A percentile compares a stretch with the other conserved stretches of the same genome.
Conservation (phyloP, 1,140 invertebrate species). For the Triops cancriformis region DNA sequence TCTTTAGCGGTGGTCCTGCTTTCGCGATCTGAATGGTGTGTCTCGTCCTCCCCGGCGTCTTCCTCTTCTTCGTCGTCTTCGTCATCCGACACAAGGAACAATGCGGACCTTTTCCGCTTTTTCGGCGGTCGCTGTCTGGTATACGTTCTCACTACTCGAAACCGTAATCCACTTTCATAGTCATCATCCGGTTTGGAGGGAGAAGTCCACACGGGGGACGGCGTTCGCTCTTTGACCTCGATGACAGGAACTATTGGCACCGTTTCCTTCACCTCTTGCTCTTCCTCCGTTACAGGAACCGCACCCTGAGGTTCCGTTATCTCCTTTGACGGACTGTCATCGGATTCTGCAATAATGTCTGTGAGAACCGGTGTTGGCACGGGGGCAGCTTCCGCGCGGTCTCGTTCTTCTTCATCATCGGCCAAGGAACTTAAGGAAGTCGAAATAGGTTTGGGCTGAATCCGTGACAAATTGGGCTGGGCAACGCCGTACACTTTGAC, state of each 20-base stretch:
- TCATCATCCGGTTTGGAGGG: neutral
- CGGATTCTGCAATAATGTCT: neutral
- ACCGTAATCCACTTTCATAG: neutral
- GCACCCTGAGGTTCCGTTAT: neutral
- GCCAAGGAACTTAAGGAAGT: neutral
- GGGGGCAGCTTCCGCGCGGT: neutral
- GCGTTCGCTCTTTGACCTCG: neutral
- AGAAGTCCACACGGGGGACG: neutral
- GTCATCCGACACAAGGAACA: neutral
- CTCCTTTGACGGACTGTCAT: neutral
- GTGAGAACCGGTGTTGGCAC: neutral
- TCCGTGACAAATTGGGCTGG: conserved; percentile 1
- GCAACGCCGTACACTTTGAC: neutral
- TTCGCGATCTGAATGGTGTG: too few relatives aligned
- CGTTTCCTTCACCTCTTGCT: neutral
- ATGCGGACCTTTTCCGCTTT: neutral
- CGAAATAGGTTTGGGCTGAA: conserved; percentile 7
- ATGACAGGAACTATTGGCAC: neutral
- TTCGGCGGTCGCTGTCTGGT: neutral
- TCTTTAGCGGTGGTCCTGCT: too few relatives aligned
- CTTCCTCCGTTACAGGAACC: neutral
- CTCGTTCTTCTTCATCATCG: conserved; percentile 19
- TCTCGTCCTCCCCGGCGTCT: conserved; percentile 21
- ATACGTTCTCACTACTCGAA: neutral
- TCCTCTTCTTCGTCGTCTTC: conserved; percentile 22